Evolutionary conservation across 1,140 invertebrate species (phyloP).

Genomic region (Gyrodactylus salaris): DNA sequence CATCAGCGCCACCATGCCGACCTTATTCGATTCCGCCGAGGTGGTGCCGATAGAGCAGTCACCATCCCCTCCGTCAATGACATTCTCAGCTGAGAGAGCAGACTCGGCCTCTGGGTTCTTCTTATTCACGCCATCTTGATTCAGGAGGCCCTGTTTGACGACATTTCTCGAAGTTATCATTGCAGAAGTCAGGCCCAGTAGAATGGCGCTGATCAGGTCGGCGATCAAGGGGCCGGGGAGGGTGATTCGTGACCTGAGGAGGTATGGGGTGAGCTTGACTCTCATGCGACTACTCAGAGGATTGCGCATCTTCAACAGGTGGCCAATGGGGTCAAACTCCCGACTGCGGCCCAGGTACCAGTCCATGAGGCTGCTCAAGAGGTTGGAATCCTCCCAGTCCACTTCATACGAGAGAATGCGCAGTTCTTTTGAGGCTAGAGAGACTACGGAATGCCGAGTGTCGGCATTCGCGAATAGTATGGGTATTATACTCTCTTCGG

Average conservation of each 20-base stretch:
- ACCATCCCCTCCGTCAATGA: no score
- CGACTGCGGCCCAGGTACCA: neutral
- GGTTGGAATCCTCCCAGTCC: constrained; percentile 1
- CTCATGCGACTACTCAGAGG: constrained; percentile 43
- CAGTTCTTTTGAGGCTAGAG: neutral
- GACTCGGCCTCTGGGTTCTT: no score
- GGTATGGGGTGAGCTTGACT: constrained; percentile 44
- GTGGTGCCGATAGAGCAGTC: neutral
- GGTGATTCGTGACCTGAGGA: constrained; percentile 31
- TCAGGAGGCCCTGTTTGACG: neutral
- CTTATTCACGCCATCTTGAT: neutral
- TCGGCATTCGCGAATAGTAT: constrained; percentile 49
- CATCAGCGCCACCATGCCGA: neutral
- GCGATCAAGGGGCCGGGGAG: neutral
- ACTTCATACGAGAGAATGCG: neutral
- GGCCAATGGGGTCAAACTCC: neutral
- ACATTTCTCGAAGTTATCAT: neutral
- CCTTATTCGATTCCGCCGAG: neutral
- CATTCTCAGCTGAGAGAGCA: no score
- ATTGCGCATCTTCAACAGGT: constrained; percentile 12
- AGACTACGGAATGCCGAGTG: constrained; percentile 25
- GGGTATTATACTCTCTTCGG: constrained; percentile 36
- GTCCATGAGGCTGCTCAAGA: neutral
- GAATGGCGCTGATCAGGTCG: neutral
- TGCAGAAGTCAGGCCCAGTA: neutral